phyloP scores from a whole-genome alignment of 2,888 invertebrate species.

The Morinoia aosen region DNA sequence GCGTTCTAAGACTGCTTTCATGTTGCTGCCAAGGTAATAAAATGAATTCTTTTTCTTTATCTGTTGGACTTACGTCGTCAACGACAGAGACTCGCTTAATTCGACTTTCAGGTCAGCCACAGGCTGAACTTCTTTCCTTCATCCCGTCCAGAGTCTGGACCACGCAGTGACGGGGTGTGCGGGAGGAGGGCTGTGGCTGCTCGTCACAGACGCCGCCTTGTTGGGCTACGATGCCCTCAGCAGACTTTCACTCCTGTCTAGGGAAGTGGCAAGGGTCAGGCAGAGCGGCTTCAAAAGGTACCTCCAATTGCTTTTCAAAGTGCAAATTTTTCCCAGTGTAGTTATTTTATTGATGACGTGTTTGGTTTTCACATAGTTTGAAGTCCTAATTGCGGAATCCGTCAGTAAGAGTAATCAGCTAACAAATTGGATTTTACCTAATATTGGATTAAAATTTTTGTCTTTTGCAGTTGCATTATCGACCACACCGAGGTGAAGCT shows the following conservation, averaged over 20 bases:
- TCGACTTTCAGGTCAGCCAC: neutral
- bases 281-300: conserved; percentile 32
- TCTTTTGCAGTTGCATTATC: neutral
- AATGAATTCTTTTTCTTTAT: neutral
- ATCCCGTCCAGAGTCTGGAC: neutral
- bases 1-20: no score
- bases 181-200: neutral
- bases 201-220: neutral
- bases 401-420: neutral
- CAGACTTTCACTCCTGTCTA: neutral
- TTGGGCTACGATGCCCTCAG: neutral
- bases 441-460: neutral
- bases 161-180: conserved; percentile 19
- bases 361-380: neutral
- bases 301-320: neutral
- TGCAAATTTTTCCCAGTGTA: neutral
- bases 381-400: neutral
- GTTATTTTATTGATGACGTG: neutral
- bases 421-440: neutral
- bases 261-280: conserved; percentile 39
- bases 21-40: no score
- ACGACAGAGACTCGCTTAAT: neutral
- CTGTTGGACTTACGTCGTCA: neutral
- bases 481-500: conserved; percentile 22
- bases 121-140: neutral